Conservation (phyloP, 2,113 vertebrate species). For the Petromus typicus region DNA sequence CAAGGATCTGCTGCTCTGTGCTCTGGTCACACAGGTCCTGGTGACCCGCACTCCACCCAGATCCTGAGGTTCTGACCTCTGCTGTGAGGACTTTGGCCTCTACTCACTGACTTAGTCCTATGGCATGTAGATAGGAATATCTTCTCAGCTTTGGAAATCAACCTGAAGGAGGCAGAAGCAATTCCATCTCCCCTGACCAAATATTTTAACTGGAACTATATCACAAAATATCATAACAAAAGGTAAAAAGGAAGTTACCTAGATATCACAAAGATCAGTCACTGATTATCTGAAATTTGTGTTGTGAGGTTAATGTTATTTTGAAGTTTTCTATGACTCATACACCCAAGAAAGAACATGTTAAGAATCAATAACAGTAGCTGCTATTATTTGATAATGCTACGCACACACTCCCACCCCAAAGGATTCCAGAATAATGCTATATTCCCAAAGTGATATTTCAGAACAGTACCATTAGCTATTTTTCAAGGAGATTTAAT, state of each 20-base stretch:
- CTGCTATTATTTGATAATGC: not conserved
- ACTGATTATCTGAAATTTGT: not conserved
- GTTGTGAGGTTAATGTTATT: not conserved
- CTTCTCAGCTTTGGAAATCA: not conserved
- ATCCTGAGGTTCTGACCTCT: rapidly evolving
- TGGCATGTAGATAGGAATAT: not conserved
- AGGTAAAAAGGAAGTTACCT: not conserved
- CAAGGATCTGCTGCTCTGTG: not conserved
- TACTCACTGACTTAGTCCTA: rapidly evolving
- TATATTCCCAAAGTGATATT: not conserved
- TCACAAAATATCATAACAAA: not conserved
- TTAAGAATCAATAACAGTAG: not conserved
- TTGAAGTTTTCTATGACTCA: not conserved
- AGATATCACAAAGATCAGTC: not conserved
- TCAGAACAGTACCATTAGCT: not conserved
- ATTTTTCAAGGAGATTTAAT: rapidly evolving
- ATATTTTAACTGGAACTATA: not conserved
- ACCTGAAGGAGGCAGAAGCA: not conserved
- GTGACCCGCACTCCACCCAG: not conserved
- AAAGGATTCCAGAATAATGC: rapidly evolving
- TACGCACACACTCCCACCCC: not conserved
- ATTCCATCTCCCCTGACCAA: rapidly evolving
- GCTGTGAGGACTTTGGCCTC: not conserved
- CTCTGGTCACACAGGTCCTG: rapidly evolving
- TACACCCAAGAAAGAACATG: not conserved